Percentiles rank a stretch among this genome's conserved stretches.
phyloP scores from a whole-genome alignment of 2,797 vertebrate species.

The Gastrophryne carolinensis region DNA sequence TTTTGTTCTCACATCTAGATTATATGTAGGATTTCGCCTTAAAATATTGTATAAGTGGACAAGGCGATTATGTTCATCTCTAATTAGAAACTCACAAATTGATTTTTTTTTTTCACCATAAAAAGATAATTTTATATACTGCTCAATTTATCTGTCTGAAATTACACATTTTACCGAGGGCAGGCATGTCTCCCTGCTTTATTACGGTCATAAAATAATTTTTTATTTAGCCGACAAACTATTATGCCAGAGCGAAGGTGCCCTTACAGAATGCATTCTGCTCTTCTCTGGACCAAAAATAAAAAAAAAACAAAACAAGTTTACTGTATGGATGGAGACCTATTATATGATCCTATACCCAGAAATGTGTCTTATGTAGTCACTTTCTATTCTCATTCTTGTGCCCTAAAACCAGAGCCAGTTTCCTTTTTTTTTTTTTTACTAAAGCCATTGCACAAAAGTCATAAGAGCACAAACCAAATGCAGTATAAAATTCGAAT shows the following conservation, averaged over 20 bases:
- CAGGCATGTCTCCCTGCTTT: slow-evolving; percentile 42
- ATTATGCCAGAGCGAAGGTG: slow-evolving; percentile 23
- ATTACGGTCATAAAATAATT: slow-evolving; percentile 48
- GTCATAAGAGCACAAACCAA: too few relatives aligned
- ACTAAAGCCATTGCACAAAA: too few relatives aligned
- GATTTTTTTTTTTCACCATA: slow-evolving; percentile 52
- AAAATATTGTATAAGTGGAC: slow-evolving; percentile 43
- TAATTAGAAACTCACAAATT: slow-evolving; percentile 53
- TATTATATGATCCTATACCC: too few relatives aligned
- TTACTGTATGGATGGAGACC: neutral
- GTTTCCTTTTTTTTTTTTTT: too few relatives aligned
- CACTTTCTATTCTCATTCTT: too few relatives aligned
- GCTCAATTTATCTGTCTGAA: slow-evolving; percentile 50
- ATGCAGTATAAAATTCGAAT: too few relatives aligned
- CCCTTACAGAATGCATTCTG: slow-evolving; percentile 13
- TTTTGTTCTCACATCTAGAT: neutral
- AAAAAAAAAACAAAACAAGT: neutral
- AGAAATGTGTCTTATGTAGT: too few relatives aligned
- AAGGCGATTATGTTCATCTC: slow-evolving; percentile 44
- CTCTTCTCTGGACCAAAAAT: neutral
- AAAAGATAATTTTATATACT: slow-evolving; percentile 52
- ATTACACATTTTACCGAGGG: slow-evolving; percentile 44
- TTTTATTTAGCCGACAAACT: slow-evolving; percentile 44
- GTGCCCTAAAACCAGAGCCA: too few relatives aligned
- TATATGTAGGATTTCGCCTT: slow-evolving; percentile 20